Percentiles rank a stretch among this genome's conserved stretches.
Conservation (phyloP, 2,113 vertebrate species). For the Murina feae region DNA sequence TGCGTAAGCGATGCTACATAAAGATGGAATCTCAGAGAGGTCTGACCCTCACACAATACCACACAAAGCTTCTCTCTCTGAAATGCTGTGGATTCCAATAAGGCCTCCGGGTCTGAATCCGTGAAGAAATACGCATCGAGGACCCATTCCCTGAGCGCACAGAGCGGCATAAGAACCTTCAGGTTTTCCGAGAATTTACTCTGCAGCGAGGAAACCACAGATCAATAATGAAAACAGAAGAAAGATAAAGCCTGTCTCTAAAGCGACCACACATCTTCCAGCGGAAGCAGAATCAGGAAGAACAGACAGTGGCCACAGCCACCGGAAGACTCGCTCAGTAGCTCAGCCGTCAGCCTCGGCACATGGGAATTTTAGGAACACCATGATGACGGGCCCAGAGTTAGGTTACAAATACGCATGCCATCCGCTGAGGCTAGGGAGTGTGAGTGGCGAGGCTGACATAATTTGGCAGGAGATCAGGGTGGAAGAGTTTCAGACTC, state of each 20-base stretch:
- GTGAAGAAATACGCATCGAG: neutral
- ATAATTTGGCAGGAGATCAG: neutral
- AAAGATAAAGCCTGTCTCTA: neutral
- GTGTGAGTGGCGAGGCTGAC: fast-evolving
- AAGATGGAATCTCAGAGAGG: neutral
- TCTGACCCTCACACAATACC: neutral
- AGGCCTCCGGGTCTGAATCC: neutral
- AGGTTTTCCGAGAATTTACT: neutral
- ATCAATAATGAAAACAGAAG: neutral
- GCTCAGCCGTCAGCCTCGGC: neutral
- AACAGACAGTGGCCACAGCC: neutral
- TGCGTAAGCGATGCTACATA: neutral
- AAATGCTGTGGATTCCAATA: neutral
- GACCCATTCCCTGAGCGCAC: neutral
- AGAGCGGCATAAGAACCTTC: neutral
- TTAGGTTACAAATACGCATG: no score
- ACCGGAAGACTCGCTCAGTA: neutral
- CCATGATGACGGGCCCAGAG: fast-evolving
- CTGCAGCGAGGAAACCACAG: neutral
- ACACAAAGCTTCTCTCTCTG: neutral
- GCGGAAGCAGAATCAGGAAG: neutral
- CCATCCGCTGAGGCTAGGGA: neutral
- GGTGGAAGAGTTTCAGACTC: neutral
- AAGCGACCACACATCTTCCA: neutral
- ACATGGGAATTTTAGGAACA: neutral